These are phyloP conservation scores for Anabacerthia variegaticeps DNA, from an alignment of 2,797 vertebrate species.

Conservation along the genomic window DNA sequence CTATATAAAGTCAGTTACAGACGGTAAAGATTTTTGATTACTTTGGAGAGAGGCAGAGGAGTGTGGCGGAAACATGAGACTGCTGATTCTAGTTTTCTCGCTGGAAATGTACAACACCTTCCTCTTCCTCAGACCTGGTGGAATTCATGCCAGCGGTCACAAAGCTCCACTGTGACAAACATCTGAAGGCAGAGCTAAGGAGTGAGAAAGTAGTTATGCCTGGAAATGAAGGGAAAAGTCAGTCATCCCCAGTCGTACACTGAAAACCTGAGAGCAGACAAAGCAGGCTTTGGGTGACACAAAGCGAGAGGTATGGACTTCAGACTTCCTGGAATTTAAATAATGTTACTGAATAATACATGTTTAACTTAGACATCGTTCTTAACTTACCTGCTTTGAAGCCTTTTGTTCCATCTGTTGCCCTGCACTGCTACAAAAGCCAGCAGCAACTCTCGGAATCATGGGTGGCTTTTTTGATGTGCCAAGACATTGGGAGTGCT, in stretches of 20 bases:
- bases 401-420: neutral
- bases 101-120: neutral
- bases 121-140: neutral
- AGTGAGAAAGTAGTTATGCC: neutral
- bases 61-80: neutral
- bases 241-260: fast-evolving
- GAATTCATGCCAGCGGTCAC: neutral
- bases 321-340: constrained; percentile 31
- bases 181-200: neutral
- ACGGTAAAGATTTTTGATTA: neutral
- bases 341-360: constrained; percentile 7
- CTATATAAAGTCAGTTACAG: neutral
- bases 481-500: neutral
- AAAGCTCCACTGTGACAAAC: neutral
- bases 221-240: constrained; percentile 4
- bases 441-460: neutral
- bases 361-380: constrained; percentile 41
- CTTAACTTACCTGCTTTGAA: constrained; percentile 17
- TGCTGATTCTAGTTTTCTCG: fast-evolving
- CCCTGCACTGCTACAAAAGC: neutral
- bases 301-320: neutral
- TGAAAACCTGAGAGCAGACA: constrained; percentile 23
- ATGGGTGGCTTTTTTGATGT: neutral
- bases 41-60: neutral
- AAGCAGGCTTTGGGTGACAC: neutral